Evolutionary conservation across 2,113 vertebrate genomes (phyloP).

Genomic region (Mobula hypostoma): DNA sequence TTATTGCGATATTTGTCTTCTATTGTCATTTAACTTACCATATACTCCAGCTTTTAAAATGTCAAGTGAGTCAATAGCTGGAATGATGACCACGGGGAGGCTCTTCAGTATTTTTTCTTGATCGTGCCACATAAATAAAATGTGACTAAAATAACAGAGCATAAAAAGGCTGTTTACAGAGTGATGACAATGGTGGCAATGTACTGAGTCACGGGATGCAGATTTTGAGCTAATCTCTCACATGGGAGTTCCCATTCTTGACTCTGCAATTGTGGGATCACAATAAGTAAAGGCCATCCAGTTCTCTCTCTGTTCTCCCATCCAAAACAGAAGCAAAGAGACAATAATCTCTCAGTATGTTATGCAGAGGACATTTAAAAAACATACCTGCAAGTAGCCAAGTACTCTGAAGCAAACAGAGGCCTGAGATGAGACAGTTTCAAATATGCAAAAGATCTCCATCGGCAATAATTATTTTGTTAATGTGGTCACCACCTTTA

Average conservation of each 20-base stretch:
- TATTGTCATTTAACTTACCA: constrained; percentile 20
- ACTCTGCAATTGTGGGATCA: neutral
- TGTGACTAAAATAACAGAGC: neutral
- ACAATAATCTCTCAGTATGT: neutral
- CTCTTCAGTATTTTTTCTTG: neutral
- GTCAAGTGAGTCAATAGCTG: constrained; percentile 20
- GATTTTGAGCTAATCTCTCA: neutral
- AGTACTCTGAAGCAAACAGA: neutral
- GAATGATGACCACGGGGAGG: neutral
- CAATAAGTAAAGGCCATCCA: neutral
- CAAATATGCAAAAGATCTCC: too few relatives aligned
- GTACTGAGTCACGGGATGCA: neutral
- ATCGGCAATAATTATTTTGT: too few relatives aligned
- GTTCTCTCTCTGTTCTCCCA: neutral
- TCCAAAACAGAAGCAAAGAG: neutral
- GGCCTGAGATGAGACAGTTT: neutral
- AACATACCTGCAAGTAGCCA: neutral
- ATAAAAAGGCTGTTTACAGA: neutral
- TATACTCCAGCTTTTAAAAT: neutral
- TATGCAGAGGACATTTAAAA: neutral
- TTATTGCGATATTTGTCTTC: constrained; percentile 30
- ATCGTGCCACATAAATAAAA: neutral
- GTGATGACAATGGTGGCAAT: neutral
- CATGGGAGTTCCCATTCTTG: neutral
- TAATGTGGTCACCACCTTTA: too few relatives aligned